phyloP scores from a whole-genome alignment of 2,797 vertebrate genomes.

The Manis javanica region DNA sequence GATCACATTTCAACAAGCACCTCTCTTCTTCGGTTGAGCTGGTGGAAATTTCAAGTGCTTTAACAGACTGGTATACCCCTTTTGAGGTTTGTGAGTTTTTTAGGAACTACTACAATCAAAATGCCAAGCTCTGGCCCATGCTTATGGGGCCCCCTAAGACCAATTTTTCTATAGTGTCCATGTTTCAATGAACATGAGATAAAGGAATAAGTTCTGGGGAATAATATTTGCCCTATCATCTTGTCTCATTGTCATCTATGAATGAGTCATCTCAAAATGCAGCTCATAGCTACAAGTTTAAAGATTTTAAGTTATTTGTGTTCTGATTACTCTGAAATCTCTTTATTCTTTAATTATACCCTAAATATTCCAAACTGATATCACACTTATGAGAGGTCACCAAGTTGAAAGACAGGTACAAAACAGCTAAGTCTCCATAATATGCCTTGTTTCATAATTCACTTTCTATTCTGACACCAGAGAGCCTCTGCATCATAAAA shows the following conservation, averaged over 20 bases:
- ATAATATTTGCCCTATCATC: constrained; percentile 44
- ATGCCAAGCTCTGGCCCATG: not conserved
- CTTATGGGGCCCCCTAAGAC: not conserved
- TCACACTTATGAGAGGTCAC: not conserved
- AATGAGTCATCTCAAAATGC: constrained; percentile 59
- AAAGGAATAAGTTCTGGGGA: constrained; percentile 10
- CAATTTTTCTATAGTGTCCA: not conserved
- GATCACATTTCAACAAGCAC: constrained; percentile 52
- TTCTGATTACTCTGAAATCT: constrained; percentile 7
- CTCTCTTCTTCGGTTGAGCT: constrained; percentile 61
- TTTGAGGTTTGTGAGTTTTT: not conserved
- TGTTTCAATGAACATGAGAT: constrained; percentile 26
- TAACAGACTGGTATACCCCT: not conserved
- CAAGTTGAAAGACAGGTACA: not conserved
- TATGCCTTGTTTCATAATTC: not conserved
- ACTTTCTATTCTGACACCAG: constrained; percentile 15
- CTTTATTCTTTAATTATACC: not conserved
- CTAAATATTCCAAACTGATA: not conserved
- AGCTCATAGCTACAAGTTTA: not conserved
- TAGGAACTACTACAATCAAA: constrained; percentile 15
- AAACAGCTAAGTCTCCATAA: not conserved
- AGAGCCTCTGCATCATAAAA: not conserved
- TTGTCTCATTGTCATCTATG: constrained; percentile 11
- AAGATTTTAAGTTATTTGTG: constrained; percentile 8
- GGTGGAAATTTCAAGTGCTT: not conserved